phyloP scores from a whole-genome alignment of 2,888 invertebrate genomes.

The Drosophila limbata region DNA sequence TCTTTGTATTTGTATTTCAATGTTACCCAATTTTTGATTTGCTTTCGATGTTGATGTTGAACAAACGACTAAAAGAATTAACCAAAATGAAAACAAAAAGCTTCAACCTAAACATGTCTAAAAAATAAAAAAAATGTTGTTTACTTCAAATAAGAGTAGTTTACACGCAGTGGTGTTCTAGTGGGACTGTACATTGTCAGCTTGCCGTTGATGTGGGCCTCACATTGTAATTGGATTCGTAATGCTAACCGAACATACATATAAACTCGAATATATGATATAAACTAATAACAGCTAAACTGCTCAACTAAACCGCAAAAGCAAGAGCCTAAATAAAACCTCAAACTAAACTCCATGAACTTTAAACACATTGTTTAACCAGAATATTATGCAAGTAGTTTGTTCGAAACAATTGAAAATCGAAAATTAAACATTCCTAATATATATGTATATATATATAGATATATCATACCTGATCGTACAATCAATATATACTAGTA shows the following conservation, averaged over 20 bases:
- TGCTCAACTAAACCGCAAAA: slow-evolving; percentile 35
- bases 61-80: slow-evolving; percentile 42
- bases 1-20: slow-evolving; percentile 58
- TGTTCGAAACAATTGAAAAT: slow-evolving; percentile 72
- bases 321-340: slow-evolving; percentile 59
- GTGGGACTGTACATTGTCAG: slow-evolving; percentile 87
- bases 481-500: slow-evolving; percentile 15
- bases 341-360: slow-evolving; percentile 70
- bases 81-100: slow-evolving; percentile 33
- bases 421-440: slow-evolving; percentile 31
- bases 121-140: slow-evolving; percentile 65
- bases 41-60: slow-evolving; percentile 67
- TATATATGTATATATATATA: slow-evolving; percentile 5
- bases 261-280: slow-evolving; percentile 55
- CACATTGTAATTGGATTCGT: slow-evolving; percentile 83
- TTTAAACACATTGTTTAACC: slow-evolving; percentile 82
- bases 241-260: slow-evolving; percentile 72
- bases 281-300: slow-evolving; percentile 45
- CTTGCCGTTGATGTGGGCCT: slow-evolving; percentile 90
- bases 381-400: slow-evolving; percentile 85
- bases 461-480: slow-evolving; percentile 20
- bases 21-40: slow-evolving; percentile 67
- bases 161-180: slow-evolving; percentile 86
- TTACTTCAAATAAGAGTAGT: slow-evolving; percentile 85
- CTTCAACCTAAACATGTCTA: slow-evolving; percentile 34